Evolutionary conservation across 1,140 invertebrate genomes (phyloP).

Genomic region (Tetragnatha versicolor): DNA sequence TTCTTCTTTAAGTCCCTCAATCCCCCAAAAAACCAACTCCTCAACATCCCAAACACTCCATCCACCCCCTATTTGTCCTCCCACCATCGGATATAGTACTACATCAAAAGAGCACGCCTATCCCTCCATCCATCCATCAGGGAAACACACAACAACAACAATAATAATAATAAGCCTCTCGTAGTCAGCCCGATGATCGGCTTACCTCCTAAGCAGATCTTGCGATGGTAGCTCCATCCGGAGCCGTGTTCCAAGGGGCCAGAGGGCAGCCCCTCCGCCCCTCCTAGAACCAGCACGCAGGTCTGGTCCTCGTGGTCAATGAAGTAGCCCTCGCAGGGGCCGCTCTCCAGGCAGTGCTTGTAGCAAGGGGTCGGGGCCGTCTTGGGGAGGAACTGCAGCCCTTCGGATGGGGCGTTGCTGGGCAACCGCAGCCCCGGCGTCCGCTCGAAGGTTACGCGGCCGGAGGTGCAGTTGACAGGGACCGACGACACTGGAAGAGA

Average conservation of each 20-base stretch:
- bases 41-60: no score
- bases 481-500: conserved; percentile 19
- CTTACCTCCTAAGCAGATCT: conserved; percentile 50
- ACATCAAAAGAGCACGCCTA: no score
- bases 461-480: conserved; percentile 15
- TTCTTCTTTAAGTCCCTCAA: no score
- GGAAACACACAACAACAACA: no score
- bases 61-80: no score
- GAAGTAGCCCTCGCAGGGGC: conserved; percentile 38
- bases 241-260: conserved; percentile 15
- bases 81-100: no score
- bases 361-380: conserved; percentile 36
- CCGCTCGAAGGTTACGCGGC: conserved; percentile 35
- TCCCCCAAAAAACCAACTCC: no score
- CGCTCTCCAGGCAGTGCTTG: conserved; percentile 18
- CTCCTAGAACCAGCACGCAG: conserved; percentile 19
- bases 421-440: conserved; percentile 32
- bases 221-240: conserved; percentile 46
- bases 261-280: neutral
- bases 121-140: no score
- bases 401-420: neutral
- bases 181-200: conserved; percentile 1
- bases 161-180: no score
- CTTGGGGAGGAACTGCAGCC: conserved; percentile 27
- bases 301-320: conserved; percentile 45